These are phyloP conservation scores for Pelodytes ibericus DNA, from an alignment of 2,797 vertebrate species.

Conservation along the genomic window DNA sequence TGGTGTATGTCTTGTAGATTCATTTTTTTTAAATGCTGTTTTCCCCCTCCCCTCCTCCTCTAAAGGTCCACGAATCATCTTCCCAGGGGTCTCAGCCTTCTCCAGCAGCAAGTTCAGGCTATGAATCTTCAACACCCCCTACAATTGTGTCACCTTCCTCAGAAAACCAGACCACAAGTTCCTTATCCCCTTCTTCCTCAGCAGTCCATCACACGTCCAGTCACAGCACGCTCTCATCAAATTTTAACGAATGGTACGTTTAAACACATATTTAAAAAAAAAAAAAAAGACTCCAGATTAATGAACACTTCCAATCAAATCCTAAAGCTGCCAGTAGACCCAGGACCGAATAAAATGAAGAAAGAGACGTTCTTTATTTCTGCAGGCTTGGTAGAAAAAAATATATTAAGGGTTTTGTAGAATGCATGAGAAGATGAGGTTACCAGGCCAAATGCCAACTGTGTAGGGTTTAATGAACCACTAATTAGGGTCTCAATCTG, in stretches of 20 bases:
- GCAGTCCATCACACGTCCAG: constrained; percentile 95
- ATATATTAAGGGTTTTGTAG: constrained; percentile 61
- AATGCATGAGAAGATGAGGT: constrained; percentile 80
- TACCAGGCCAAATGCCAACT: constrained; percentile 78
- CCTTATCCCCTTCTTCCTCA: constrained; percentile 94
- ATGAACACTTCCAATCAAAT: constrained; percentile 82
- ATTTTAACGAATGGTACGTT: constrained; percentile 99
- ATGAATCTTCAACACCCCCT: constrained; percentile 97
- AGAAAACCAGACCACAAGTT: constrained; percentile 96
- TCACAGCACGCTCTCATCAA: constrained; percentile 98
- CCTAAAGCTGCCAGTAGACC: constrained; percentile 79
- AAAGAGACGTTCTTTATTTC: constrained; percentile 63
- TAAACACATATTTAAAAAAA: constrained; percentile 75
- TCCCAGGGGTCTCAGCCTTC: constrained; percentile 91
- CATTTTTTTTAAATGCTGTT: constrained; percentile 25
- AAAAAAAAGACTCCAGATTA: constrained; percentile 83
- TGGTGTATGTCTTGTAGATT: constrained; percentile 1
- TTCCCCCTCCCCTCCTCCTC: constrained; percentile 59
- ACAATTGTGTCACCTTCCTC: constrained; percentile 97
- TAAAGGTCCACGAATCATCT: constrained; percentile 93
- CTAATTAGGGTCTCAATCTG: constrained; percentile 77
- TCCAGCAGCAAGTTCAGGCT: constrained; percentile 96
- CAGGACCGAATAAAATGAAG: constrained; percentile 79
- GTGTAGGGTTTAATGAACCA: constrained; percentile 80
- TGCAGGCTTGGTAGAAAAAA: constrained; percentile 75